A percentile compares a stretch with the other conserved stretches of the same genome.
Conservation (phyloP, 2,113 vertebrate genomes). For the Oncorhynchus tshawytscha region DNA sequence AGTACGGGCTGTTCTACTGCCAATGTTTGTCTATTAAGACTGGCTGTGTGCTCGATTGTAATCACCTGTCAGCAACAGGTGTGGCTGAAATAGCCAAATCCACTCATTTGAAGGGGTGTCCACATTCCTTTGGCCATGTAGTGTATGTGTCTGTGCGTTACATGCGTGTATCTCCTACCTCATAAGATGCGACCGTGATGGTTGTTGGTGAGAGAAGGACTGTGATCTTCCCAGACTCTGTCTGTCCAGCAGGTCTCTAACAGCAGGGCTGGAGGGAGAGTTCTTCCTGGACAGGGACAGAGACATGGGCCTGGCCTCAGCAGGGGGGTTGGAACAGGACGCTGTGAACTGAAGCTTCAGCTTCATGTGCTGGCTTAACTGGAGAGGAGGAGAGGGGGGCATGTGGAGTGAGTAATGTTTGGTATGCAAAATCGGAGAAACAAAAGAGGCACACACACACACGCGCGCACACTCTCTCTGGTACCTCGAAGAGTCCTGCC, state of each 20-base stretch:
- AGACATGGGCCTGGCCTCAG: constrained; percentile 72
- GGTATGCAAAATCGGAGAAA: not conserved
- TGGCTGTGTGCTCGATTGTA: too few species aligned
- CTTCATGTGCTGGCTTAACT: constrained; percentile 86
- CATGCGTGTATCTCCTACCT: constrained; percentile 61
- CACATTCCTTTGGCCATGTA: too few species aligned
- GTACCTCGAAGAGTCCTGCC: constrained; percentile 81
- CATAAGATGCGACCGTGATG: constrained; percentile 76
- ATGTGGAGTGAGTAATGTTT: not conserved
- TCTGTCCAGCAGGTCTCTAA: constrained; percentile 72
- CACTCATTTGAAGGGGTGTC: too few species aligned
- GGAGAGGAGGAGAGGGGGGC: not conserved
- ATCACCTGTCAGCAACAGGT: too few species aligned
- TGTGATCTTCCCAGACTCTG: constrained; percentile 80
- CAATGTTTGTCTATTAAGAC: too few species aligned
- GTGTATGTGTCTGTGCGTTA: constrained; percentile 6
- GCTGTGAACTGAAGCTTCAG: constrained; percentile 86
- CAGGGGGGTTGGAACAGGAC: constrained; percentile 72
- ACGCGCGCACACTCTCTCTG: not conserved
- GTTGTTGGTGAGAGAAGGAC: constrained; percentile 85
- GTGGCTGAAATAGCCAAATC: too few species aligned
- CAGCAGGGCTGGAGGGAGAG: constrained; percentile 77
- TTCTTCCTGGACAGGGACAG: constrained; percentile 75
- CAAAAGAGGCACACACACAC: not conserved
- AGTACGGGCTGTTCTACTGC: too few species aligned